These are phyloP conservation scores for Sylvilagus floridanus DNA, from an alignment of 2,797 vertebrate species.

Conservation along the genomic window DNA sequence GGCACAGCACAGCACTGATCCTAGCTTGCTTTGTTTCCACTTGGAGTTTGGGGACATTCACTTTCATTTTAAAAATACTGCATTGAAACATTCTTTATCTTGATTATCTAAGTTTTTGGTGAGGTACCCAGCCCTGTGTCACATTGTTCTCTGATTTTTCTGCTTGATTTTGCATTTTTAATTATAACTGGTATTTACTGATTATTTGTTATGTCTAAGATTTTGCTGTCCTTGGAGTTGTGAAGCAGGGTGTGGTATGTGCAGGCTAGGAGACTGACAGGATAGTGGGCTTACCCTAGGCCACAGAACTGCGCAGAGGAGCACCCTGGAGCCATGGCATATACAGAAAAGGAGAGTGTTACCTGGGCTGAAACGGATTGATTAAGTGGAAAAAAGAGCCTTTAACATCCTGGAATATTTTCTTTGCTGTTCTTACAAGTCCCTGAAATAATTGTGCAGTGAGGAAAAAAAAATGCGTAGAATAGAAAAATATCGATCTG, in stretches of 20 bases:
- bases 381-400: not conserved
- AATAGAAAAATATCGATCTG: not conserved
- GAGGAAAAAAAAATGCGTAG: not conserved
- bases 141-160: not conserved
- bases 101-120: not conserved
- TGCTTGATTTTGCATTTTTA: not conserved
- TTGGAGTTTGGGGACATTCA: not conserved
- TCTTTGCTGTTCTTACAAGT: not conserved
- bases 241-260: not conserved
- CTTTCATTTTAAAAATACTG: not conserved
- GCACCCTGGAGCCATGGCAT: not conserved
- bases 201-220: not conserved
- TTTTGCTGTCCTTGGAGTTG: not conserved
- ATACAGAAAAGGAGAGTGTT: not conserved
- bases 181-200: not conserved
- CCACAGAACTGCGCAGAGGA: not conserved
- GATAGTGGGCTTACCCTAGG: not conserved
- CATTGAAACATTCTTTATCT: not conserved
- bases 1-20: not conserved
- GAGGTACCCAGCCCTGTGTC: not conserved
- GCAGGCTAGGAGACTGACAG: not conserved
- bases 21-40: not conserved
- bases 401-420: not conserved
- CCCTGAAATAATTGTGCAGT: not conserved
- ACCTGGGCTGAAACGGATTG: not conserved